Evolutionary conservation across 1,140 invertebrate genomes (phyloP).

Genomic region (Pseudomyrmex sp.): DNA sequence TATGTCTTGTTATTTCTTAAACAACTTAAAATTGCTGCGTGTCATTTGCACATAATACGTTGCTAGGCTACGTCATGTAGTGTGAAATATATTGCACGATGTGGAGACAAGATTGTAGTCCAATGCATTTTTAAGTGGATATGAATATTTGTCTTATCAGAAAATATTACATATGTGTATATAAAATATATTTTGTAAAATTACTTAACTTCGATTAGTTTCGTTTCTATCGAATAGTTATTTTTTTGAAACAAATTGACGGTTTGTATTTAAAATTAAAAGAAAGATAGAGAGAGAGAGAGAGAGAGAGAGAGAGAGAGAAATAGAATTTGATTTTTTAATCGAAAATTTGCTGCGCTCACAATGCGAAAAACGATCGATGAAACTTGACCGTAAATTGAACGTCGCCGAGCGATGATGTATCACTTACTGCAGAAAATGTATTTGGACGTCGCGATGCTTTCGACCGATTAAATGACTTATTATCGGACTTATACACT

Average conservation of each 20-base stretch:
- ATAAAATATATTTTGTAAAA: too few species aligned
- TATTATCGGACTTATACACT: conserved; percentile 46
- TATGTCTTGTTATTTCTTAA: conserved; percentile 18
- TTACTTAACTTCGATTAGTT: too few species aligned
- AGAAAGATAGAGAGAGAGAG: not conserved
- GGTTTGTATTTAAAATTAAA: not conserved
- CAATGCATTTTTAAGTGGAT: conserved; percentile 12
- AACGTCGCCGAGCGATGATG: conserved; percentile 19
- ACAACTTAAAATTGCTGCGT: not conserved
- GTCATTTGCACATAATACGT: conserved; percentile 1
- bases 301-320: not conserved
- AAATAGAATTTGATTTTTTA: not conserved
- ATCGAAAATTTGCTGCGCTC: not conserved
- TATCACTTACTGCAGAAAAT: conserved; percentile 28
- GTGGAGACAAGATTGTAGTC: not conserved
- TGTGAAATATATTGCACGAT: conserved; percentile 30
- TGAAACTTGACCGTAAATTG: conserved; percentile 28
- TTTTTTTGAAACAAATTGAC: too few species aligned
- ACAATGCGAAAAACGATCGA: not conserved
- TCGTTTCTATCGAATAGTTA: too few species aligned
- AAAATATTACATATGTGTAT: too few species aligned
- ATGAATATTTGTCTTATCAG: not conserved
- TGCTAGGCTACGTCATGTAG: not conserved
- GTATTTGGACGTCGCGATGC: conserved; percentile 28
- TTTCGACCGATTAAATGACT: conserved; percentile 41